A percentile compares a stretch with the other conserved stretches of the same genome.
Evolutionary conservation across 2,797 vertebrate genomes (phyloP).

Genomic region (Sebastes kiyomatsui): DNA sequence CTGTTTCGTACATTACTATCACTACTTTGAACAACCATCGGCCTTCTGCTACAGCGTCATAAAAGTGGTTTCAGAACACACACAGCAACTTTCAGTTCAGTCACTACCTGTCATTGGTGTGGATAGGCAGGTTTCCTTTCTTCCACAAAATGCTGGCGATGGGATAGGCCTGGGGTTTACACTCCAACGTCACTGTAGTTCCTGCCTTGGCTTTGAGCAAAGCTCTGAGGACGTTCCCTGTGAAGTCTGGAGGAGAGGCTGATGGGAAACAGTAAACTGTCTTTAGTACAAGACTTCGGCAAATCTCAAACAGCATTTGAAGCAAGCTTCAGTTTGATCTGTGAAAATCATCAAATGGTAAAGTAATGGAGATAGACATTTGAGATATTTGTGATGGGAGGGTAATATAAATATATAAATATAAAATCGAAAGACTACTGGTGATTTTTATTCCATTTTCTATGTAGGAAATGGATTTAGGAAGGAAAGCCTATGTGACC

Average conservation of each 20-base stretch:
- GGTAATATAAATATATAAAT: background rate
- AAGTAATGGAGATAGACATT: constrained; percentile 35
- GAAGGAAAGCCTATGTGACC: background rate
- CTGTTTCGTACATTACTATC: background rate
- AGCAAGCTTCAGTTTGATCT: constrained; percentile 33
- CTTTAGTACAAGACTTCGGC: constrained; percentile 44
- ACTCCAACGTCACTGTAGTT: constrained; percentile 90
- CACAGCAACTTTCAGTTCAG: background rate
- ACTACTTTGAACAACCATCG: background rate
- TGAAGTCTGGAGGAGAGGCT: constrained; percentile 96
- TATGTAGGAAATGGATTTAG: background rate
- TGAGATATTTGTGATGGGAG: constrained; percentile 13
- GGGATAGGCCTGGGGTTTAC: constrained; percentile 93
- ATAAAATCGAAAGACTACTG: background rate
- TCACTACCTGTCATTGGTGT: constrained; percentile 88
- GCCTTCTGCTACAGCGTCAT: background rate
- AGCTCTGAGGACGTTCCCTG: constrained; percentile 88
- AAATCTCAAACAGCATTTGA: constrained; percentile 40
- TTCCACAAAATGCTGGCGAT: constrained; percentile 90
- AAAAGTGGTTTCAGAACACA: background rate
- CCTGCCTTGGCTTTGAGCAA: constrained; percentile 92
- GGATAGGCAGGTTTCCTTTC: constrained; percentile 90
- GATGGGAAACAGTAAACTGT: constrained; percentile 61
- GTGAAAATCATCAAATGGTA: constrained; percentile 17
- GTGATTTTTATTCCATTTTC: background rate